phyloP scores from a whole-genome alignment of 2,797 vertebrate species.

The Enteromius afrohamiltoni region DNA sequence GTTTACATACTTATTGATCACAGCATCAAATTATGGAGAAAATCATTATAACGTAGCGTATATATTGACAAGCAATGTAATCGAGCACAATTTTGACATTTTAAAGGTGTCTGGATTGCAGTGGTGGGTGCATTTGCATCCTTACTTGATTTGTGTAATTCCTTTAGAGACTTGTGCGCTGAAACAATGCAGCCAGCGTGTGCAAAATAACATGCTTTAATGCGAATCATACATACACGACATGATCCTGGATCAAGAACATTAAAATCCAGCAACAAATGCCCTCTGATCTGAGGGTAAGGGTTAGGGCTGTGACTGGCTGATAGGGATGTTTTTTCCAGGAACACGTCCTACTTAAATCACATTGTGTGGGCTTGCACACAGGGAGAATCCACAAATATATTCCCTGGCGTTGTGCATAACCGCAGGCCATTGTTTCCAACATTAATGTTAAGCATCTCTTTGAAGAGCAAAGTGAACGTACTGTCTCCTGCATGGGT shows the following conservation, averaged over 20 bases:
- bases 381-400: constrained; percentile 33
- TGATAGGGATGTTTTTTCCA: constrained; percentile 16
- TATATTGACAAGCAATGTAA: not conserved
- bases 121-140: not conserved
- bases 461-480: constrained; percentile 51
- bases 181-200: not conserved
- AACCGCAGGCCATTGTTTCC: constrained; percentile 37
- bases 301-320: constrained; percentile 13
- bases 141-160: constrained; percentile 12
- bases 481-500: constrained; percentile 25
- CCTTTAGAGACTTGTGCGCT: not conserved
- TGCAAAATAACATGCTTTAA: not conserved
- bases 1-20: constrained; percentile 4
- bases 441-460: constrained; percentile 42
- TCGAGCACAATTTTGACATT: not conserved
- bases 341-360: constrained; percentile 13
- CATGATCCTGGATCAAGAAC: constrained; percentile 21
- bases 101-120: constrained; percentile 11
- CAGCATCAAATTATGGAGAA: not conserved
- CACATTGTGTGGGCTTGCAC: constrained; percentile 25
- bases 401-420: constrained; percentile 24
- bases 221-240: constrained; percentile 11
- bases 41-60: not conserved
- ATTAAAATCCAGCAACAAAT: constrained; percentile 11
- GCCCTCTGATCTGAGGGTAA: constrained; percentile 1